Conservation (phyloP, 2,888 invertebrate genomes). For the Catocala sponsa region DNA sequence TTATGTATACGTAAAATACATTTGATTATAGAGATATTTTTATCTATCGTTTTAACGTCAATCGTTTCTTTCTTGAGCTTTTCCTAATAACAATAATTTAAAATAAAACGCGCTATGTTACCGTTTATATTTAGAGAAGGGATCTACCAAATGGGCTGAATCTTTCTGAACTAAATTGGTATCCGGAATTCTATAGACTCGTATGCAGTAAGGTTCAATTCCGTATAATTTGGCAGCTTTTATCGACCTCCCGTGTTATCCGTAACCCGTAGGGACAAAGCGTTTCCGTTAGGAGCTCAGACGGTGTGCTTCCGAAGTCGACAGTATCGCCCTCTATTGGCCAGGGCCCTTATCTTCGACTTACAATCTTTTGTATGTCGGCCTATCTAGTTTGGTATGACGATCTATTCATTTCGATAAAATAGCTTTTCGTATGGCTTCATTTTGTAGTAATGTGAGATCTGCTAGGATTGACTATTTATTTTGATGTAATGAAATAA, state of each 20-base stretch:
- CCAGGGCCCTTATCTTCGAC: constrained; percentile 52
- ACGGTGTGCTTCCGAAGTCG: constrained; percentile 64
- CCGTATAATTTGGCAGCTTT: constrained; percentile 48
- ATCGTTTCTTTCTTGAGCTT: too few species aligned
- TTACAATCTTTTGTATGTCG: constrained; percentile 53
- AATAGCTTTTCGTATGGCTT: constrained; percentile 41
- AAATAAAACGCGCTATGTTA: constrained; percentile 10
- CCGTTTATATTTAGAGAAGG: constrained; percentile 26
- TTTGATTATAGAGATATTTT: background rate
- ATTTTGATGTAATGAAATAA: constrained; percentile 5
- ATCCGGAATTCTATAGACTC: constrained; percentile 40
- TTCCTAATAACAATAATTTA: constrained; percentile 1
- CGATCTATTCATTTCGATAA: constrained; percentile 49
- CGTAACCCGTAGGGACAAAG: constrained; percentile 69
- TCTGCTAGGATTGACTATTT: constrained; percentile 23
- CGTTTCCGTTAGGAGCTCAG: constrained; percentile 67
- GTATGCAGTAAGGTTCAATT: constrained; percentile 54
- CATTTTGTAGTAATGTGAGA: constrained; percentile 28
- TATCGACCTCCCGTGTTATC: constrained; percentile 52
- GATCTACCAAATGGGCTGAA: constrained; percentile 35
- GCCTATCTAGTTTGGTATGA: constrained; percentile 50
- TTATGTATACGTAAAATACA: too few species aligned
- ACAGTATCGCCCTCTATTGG: constrained; percentile 65
- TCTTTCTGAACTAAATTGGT: constrained; percentile 49
- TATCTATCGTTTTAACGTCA: background rate